Evolutionary conservation across 2,888 invertebrate species (phyloP).

Genomic region (Pyralis farinalis): DNA sequence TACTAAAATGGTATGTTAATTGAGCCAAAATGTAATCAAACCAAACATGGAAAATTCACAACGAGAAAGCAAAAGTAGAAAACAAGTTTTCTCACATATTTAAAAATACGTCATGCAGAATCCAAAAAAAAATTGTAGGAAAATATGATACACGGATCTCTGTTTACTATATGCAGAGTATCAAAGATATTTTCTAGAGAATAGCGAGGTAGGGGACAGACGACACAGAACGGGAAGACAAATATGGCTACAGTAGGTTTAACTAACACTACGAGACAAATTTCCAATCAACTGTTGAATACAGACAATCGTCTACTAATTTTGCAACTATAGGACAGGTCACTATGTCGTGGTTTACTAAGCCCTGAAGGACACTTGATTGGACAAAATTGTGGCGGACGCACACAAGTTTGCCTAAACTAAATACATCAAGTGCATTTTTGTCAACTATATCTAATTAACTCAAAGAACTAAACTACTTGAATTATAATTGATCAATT

Average conservation of each 20-base stretch:
- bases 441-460: constrained; percentile 54
- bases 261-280: constrained; percentile 53
- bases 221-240: constrained; percentile 47
- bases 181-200: constrained; percentile 27
- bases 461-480: constrained; percentile 43
- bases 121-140: constrained; percentile 24
- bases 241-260: constrained; percentile 52
- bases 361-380: constrained; percentile 59
- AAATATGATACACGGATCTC: constrained; percentile 24
- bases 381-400: constrained; percentile 49
- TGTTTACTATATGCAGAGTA: constrained; percentile 29
- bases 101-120: constrained; percentile 29
- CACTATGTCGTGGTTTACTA: constrained; percentile 68
- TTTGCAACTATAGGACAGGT: constrained; percentile 81
- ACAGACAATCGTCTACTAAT: constrained; percentile 57
- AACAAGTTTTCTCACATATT: constrained; percentile 22
- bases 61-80: constrained; percentile 27
- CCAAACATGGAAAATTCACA: constrained; percentile 39
- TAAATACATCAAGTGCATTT: constrained; percentile 61
- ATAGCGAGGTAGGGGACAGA: constrained; percentile 38
- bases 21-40: constrained; percentile 75
- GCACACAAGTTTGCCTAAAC: constrained; percentile 52
- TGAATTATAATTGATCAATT: constrained; percentile 33
- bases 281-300: constrained; percentile 42
- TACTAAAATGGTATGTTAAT: constrained; percentile 59